Evolutionary conservation across 2,888 invertebrate species (phyloP).

Genomic region (Zaprionus lineosus): DNA sequence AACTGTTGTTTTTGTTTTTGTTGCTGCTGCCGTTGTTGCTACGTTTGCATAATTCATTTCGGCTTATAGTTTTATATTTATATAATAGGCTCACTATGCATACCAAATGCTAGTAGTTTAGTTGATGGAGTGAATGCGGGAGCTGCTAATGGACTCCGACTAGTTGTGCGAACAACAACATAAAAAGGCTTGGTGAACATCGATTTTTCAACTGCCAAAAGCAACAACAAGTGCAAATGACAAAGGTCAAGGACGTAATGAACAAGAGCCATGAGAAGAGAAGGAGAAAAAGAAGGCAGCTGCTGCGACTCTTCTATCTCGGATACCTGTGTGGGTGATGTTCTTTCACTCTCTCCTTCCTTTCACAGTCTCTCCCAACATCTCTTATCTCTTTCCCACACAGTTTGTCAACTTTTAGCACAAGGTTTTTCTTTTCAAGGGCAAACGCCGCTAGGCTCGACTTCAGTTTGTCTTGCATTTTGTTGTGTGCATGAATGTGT

Average conservation of each 20-base stretch:
- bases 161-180: no score
- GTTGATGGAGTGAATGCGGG: constrained; percentile 6
- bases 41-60: constrained; percentile 63
- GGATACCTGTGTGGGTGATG: constrained; percentile 58
- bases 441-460: constrained; percentile 33
- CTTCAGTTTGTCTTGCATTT: constrained; percentile 31
- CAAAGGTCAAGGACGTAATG: constrained; percentile 74
- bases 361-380: constrained; percentile 3
- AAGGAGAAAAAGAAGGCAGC: constrained; percentile 14
- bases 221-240: constrained; percentile 66
- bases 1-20: not conserved
- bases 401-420: constrained; percentile 19
- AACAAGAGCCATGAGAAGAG: constrained; percentile 9
- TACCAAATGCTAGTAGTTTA: constrained; percentile 44
- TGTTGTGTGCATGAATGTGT: constrained; percentile 3
- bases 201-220: constrained; percentile 53
- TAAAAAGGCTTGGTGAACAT: constrained; percentile 26
- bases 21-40: no score
- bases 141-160: constrained; percentile 20
- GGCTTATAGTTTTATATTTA: constrained; percentile 35
- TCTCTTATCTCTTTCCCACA: not conserved
- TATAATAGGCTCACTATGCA: constrained; percentile 60
- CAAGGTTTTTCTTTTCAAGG: constrained; percentile 72
- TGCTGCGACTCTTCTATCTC: constrained; percentile 31
- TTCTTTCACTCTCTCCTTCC: constrained; percentile 12